A percentile compares a stretch with the other conserved stretches of the same genome.
phyloP scores from a whole-genome alignment of 2,113 vertebrate species.

The Proterorhinus semilunaris region DNA sequence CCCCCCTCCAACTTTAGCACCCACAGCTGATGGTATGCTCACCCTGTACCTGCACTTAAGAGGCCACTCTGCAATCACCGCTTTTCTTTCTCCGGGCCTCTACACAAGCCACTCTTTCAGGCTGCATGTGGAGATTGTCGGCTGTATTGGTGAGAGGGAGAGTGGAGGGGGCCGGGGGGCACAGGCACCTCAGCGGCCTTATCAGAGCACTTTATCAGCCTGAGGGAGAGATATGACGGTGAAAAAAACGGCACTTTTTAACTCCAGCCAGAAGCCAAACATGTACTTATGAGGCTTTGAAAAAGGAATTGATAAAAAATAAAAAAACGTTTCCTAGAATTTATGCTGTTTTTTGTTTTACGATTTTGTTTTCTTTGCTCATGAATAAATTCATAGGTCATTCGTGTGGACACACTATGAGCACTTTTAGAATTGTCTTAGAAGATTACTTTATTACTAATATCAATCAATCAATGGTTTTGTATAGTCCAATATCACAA shows the following conservation, averaged over 20 bases:
- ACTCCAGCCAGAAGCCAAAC: slow-evolving; percentile 74
- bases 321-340: slow-evolving; percentile 13
- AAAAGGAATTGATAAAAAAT: slow-evolving; percentile 49
- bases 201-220: slow-evolving; percentile 97
- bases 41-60: slow-evolving; percentile 16
- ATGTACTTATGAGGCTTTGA: slow-evolving; percentile 82
- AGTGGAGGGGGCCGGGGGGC: slow-evolving; percentile 75
- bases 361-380: no score
- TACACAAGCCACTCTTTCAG: slow-evolving; percentile 84
- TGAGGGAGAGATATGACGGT: slow-evolving; percentile 87
- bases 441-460: no score
- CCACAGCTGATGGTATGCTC: slow-evolving; percentile 67
- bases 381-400: no score
- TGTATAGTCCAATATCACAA: no score
- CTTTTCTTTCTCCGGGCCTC: slow-evolving; percentile 44
- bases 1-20: slow-evolving; percentile 34
- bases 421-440: no score
- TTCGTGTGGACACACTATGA: no score
- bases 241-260: slow-evolving; percentile 82
- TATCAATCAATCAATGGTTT: no score
- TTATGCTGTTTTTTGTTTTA: neutral
- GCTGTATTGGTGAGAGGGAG: neutral
- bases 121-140: slow-evolving; percentile 54
- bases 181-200: slow-evolving; percentile 79
- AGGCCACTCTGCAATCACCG: slow-evolving; percentile 50